Conservation (phyloP, 2,113 vertebrate species). For the Piprites chloris region DNA sequence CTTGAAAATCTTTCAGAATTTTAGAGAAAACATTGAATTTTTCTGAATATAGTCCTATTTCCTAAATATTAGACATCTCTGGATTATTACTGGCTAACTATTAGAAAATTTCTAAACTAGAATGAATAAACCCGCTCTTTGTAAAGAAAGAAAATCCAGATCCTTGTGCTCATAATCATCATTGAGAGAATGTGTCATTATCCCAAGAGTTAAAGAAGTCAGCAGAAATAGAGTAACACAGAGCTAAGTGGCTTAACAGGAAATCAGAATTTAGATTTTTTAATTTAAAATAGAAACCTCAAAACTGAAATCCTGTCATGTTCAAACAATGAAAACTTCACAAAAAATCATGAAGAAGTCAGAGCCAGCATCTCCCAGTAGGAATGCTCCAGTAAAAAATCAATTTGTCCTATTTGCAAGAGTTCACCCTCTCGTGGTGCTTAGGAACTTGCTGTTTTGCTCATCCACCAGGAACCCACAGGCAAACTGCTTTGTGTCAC, state of each 20-base stretch:
- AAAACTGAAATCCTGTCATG: neutral
- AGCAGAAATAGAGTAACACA: neutral
- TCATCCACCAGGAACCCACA: accelerated
- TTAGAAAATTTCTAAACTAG: neutral
- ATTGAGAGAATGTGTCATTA: neutral
- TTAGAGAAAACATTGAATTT: neutral
- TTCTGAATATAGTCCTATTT: neutral
- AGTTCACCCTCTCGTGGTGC: neutral
- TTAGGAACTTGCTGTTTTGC: neutral
- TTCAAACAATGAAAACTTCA: neutral
- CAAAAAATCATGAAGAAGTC: neutral
- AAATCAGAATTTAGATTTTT: neutral
- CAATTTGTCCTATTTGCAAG: conserved; percentile 6
- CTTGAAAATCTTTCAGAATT: neutral
- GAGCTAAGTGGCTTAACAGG: neutral
- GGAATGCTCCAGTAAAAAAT: neutral
- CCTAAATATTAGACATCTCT: neutral
- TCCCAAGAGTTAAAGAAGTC: neutral
- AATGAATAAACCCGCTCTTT: neutral
- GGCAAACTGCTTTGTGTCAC: neutral
- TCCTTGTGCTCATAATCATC: neutral
- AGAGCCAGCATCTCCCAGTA: neutral
- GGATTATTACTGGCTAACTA: neutral
- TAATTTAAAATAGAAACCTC: neutral
- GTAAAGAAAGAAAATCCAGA: neutral